Conservation (phyloP, 2,888 invertebrate species). For the Leucophenga montana region DNA sequence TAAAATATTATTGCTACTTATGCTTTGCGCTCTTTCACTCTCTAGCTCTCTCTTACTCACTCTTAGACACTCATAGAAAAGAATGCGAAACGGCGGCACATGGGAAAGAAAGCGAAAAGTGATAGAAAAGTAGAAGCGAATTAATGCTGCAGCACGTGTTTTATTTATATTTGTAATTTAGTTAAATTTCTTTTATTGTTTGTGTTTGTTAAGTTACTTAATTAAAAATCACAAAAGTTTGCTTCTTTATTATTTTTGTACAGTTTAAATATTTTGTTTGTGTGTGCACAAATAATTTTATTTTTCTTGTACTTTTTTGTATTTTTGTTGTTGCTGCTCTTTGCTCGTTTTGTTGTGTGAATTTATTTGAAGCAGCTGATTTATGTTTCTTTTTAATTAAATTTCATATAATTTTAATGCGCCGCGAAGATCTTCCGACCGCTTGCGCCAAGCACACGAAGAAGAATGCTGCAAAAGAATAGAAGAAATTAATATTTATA, state of each 20-base stretch:
- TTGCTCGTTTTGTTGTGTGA: no score
- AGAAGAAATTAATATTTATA: no score
- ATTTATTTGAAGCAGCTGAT: no score
- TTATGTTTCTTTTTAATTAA: background rate
- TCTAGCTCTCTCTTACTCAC: slow-evolving; percentile 33
- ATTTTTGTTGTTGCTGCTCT: no score
- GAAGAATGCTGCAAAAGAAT: slow-evolving; percentile 41
- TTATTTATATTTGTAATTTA: background rate
- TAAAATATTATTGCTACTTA: slow-evolving; percentile 23
- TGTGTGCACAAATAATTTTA: background rate
- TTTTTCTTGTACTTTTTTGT: slow-evolving; percentile 7
- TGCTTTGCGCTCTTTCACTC: slow-evolving; percentile 40
- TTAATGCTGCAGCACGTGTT: slow-evolving; percentile 18
- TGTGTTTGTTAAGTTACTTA: no score
- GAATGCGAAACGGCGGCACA: background rate
- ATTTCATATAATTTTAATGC: background rate
- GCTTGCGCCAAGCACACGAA: slow-evolving; percentile 57
- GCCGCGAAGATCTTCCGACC: slow-evolving; percentile 39
- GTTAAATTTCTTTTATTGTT: background rate
- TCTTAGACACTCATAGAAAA: slow-evolving; percentile 7
- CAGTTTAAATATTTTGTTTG: background rate
- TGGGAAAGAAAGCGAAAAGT: slow-evolving; percentile 5
- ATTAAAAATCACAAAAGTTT: no score
- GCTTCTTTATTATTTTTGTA: background rate
- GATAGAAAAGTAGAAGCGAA: background rate